A percentile compares a stretch with the other conserved stretches of the same genome.
Evolutionary conservation across 2,888 invertebrate species (phyloP).

Genomic region (Dryadula phaetusa): DNA sequence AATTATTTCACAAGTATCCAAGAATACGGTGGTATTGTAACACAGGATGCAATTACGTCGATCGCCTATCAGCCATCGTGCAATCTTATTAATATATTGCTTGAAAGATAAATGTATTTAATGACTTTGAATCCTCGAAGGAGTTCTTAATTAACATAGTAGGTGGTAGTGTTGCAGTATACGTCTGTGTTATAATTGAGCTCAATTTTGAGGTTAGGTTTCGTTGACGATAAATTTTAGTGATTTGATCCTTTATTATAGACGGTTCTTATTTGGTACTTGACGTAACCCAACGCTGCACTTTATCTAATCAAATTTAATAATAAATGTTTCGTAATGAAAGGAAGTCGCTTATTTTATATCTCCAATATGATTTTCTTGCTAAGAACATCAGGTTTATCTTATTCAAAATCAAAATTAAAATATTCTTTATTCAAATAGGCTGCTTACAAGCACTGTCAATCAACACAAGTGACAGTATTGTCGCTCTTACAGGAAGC

Average conservation of each 20-base stretch:
- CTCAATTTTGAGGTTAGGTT: neutral
- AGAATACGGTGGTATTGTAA: conserved; percentile 37
- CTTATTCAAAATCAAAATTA: too few relatives aligned
- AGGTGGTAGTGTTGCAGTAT: conserved; percentile 23
- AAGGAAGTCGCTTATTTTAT: too few relatives aligned
- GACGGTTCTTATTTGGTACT: too few relatives aligned
- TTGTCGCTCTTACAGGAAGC: too few relatives aligned
- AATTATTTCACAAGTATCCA: conserved; percentile 36
- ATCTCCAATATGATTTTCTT: too few relatives aligned
- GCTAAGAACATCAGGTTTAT: too few relatives aligned
- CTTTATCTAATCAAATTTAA: too few relatives aligned
- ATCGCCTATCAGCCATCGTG: conserved; percentile 37
- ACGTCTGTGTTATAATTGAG: neutral
- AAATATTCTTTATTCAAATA: too few relatives aligned
- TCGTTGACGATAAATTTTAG: neutral
- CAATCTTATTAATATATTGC: conserved; percentile 41
- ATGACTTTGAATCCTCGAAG: conserved; percentile 34
- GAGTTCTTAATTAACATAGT: conserved; percentile 39
- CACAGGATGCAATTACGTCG: conserved; percentile 42
- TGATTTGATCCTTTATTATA: neutral
- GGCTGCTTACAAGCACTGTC: too few relatives aligned
- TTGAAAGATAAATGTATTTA: conserved; percentile 42
- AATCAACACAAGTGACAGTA: too few relatives aligned
- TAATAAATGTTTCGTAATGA: too few relatives aligned
- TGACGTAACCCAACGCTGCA: too few relatives aligned